Evolutionary conservation across 2,888 invertebrate species (phyloP), one percentile per base, ranked within the genome.

Genomic region (Carpatolechia fugitivella): DNA sequence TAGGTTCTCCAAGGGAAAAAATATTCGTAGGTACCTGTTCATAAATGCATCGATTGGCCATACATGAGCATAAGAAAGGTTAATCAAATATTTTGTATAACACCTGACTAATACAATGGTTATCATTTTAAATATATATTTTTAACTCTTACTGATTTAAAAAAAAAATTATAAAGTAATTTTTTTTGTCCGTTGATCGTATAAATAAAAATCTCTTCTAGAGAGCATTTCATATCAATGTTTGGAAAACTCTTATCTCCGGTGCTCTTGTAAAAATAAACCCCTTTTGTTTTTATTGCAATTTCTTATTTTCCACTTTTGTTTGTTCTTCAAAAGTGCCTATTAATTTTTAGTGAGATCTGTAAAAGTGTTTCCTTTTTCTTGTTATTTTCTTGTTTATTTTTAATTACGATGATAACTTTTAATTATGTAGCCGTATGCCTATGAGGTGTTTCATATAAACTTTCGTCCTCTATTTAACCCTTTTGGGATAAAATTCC

Each of bases 241-340:
- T 33, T 41, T 31, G n/a, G 20, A 57, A 63, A 60, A 20, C 63
- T 62, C 63, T 74, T 74, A 72, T 76, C 68, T 72, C 55, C 69
- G 60, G 57, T 62, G 64, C 62, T 61, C 64, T 75, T 72, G 65
- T 69, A 69, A 75, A 75, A 74, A 71, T 72, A 64, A 68, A 66
- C 67, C 66, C 64, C 64, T 67, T 72, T 70, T 69, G 72, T 68
- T 71, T 76, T 77, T 74, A 73, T 75, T 71, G 72, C 69, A 67
- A 66, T 64, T 74, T 70, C 68, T 76, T 68, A 70, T 71, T 68
- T 61, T 60, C 13, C 5, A 60, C 59, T 54, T 58, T 64, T 68
- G 67, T 67, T 72, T 74, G 69, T 73, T 72, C 72, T 71, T 73
- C 64, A 66, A 54, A 62, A 65, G 66, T 66, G 61, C 62, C 63